Base-by-base conservation (phyloP, 2,888 invertebrate genomes). In the Eledone cirrhosa region DNA sequence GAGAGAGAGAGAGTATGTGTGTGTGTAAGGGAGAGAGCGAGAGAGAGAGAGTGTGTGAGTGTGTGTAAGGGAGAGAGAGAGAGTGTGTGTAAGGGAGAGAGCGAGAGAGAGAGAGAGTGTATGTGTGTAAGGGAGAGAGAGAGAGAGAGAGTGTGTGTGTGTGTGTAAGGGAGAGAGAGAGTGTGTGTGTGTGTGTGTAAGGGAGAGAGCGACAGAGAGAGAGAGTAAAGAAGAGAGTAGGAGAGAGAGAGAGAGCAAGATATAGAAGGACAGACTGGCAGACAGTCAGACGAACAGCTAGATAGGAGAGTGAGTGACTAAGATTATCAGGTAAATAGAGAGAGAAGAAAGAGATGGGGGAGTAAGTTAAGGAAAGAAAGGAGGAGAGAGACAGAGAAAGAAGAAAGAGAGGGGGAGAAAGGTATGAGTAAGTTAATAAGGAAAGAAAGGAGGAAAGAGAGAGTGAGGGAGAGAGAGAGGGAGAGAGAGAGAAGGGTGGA, bases 161-260 rank as follows among this genome's bases (percentile, higher is more conserved):
- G 8, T 7, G 47, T 47, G 72, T 7, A 72, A 27, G 41, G 29
- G 8, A 16, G 48, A 14, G 48, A 24, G 2, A 48, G 24, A 24
- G 48, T n/a, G 22, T 33, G 48, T 47, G 29, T 16, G 47, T 22
- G 78, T 16, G 29, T 8, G 48, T 22, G 19, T 7, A 29, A 5
- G 41, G 33, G 4, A 31, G 48, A 27, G 41, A 24, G 48, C 48
- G 48, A 31, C 16, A 33, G 41, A 63, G 33, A 33, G 47, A 27
- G 74, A 48, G 53, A 29, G 48, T 48, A 24, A 48, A 29, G 16
- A 72, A 74, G 53, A 48, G n/a, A 69, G n/a, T 31, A n/a, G 48
- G 48, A 48, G 74, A 48, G 72, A 27, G 48, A 48, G 63, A 69
- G 74, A 74, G 48, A 74, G 69, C 29, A 29, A 48, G 16, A 4